Percentiles rank a stretch among this genome's conserved stretches.
These are phyloP conservation scores for Eptatretus burgeri DNA, from an alignment of 2,113 vertebrate species.

Conservation along the genomic window DNA sequence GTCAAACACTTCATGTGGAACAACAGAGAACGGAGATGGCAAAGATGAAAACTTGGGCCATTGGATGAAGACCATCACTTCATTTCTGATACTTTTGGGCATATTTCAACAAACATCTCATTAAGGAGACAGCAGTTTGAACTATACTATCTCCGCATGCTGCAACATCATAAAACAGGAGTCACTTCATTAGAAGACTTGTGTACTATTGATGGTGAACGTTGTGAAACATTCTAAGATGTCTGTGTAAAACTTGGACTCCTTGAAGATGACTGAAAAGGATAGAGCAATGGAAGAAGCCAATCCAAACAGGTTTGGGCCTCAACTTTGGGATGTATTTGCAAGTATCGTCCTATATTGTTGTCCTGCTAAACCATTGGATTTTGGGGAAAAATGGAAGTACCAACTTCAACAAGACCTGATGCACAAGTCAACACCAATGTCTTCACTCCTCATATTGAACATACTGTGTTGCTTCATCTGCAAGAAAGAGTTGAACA, in stretches of 20 bases:
- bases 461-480: neutral
- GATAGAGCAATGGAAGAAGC: neutral
- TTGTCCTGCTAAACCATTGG: neutral
- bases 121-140: conserved; percentile 1
- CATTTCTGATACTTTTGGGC: too few species aligned
- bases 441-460: neutral
- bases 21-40: too few species aligned
- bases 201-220: neutral
- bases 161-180: neutral
- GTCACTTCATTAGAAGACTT: neutral
- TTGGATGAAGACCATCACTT: too few species aligned
- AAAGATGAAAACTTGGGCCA: too few species aligned
- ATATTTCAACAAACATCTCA: neutral
- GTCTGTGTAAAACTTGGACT: too few species aligned
- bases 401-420: neutral
- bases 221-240: neutral
- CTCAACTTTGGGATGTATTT: neutral
- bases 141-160: neutral
- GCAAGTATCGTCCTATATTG: neutral
- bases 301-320: neutral
- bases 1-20: too few species aligned
- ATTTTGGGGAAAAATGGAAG: neutral
- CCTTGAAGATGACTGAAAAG: neutral
- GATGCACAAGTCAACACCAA: neutral
- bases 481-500: conserved; percentile 1